Base-by-base conservation (phyloP, 2,113 vertebrate genomes). In the Baryphthengus martii region DNA sequence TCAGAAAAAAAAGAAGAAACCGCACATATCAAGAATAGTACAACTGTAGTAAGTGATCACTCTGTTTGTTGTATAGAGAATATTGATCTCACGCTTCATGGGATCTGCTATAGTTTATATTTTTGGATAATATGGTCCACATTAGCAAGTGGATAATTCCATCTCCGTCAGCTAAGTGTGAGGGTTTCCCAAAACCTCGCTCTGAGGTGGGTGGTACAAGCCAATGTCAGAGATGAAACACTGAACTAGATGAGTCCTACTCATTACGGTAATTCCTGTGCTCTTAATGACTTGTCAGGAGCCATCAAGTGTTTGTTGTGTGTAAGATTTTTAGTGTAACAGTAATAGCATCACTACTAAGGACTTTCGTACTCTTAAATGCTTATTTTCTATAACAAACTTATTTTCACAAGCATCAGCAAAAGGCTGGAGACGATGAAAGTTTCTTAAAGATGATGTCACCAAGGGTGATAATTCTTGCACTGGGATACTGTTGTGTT, bases 401-500 rank as follows among this genome's bases (percentile, higher is more conserved):
- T 15, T 37, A 59, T 47, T 62, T 90, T 81, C 37, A 72, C 37
- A 75, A 94, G 63, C 13, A 28, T 18, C 62, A 84, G 26, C 20
- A 35, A 33, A 87, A 86, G 79, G 68, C 26, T 58, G 50, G 72
- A 81, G 6, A 42, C 49, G 18, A 90, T 65, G 47, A 39, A 94
- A 85, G 84, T 66, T 61, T 88, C 40, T 91, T 89, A 35, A 96
- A 88, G 63, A 44, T 92, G 7, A 7, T 97, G 37, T 86, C 96
- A 14, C 29, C 28, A 2, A 82, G 65, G 21, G 72, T 76, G 7
- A 45, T 93, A 79, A 92, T 91, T 85, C 83, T 97, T 28, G 72
- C 77, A 35, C 55, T 52, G 35, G 31, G 97, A 58, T 76, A 87
- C 91, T 33, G 23, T 90, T 77, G 65, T 98, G 55, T 55, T 95